These are phyloP conservation scores for Mormyrops boulengeri DNA, from an alignment of 2,797 vertebrate genomes.

Conservation along the genomic window DNA sequence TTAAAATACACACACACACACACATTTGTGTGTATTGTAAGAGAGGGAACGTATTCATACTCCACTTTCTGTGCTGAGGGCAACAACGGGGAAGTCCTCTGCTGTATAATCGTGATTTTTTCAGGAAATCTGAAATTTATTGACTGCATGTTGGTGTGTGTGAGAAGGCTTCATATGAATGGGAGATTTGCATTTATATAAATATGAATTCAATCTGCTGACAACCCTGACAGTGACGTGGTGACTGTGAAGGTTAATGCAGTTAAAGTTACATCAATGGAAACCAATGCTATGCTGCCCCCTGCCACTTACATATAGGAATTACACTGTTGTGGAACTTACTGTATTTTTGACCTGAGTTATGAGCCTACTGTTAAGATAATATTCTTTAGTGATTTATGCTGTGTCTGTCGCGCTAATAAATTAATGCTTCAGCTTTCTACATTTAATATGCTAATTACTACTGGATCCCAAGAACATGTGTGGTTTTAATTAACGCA, in stretches of 20 bases:
- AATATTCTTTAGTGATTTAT: background rate
- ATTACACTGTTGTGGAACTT: background rate
- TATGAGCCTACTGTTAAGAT: background rate
- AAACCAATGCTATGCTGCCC: background rate
- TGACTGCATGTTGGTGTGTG: background rate
- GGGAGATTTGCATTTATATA: background rate
- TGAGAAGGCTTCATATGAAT: background rate
- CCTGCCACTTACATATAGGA: background rate
- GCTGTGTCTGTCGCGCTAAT: background rate
- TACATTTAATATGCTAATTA: slow-evolving; percentile 4
- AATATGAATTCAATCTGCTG: background rate
- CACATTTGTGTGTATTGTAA: background rate
- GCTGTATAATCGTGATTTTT: background rate
- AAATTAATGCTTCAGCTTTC: background rate
- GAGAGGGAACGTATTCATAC: background rate
- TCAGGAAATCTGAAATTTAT: background rate
- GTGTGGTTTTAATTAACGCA: background rate
- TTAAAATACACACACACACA: background rate
- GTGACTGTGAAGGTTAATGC: slow-evolving; percentile 8
- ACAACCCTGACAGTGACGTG: background rate
- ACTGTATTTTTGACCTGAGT: background rate
- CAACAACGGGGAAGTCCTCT: background rate
- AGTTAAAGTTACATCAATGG: background rate
- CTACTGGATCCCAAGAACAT: background rate
- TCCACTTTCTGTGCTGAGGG: background rate